phyloP scores from a whole-genome alignment of 1,140 invertebrate genomes.

The Drosophila kurseongensis region DNA sequence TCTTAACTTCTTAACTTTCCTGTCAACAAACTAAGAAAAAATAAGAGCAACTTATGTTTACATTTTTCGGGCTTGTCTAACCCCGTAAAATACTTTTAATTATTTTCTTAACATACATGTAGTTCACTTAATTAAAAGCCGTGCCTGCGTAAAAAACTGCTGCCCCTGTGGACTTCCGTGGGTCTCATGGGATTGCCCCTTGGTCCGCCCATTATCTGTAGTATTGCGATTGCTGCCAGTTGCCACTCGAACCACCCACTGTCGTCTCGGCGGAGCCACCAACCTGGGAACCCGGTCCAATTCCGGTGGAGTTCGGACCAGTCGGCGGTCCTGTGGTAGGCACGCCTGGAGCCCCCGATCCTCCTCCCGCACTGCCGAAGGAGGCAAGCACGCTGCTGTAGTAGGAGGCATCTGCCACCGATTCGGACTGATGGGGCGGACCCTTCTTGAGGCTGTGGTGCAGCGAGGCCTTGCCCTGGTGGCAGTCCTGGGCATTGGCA shows the following conservation, averaged over 20 bases:
- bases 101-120: conserved; percentile 43
- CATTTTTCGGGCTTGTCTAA: background rate
- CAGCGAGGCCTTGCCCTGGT: conserved; percentile 77
- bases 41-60: no score
- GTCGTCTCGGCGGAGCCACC: conserved; percentile 33
- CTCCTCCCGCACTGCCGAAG: conserved; percentile 51
- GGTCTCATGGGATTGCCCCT: background rate
- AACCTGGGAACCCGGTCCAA: conserved; percentile 7
- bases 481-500: conserved; percentile 80
- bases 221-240: conserved; percentile 66
- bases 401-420: conserved; percentile 79
- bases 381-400: conserved; percentile 80
- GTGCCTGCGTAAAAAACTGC: conserved; percentile 35
- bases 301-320: conserved; percentile 1
- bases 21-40: no score
- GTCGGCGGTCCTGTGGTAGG: background rate
- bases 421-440: conserved; percentile 67
- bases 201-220: conserved; percentile 46
- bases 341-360: conserved; percentile 6
- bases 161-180: background rate
- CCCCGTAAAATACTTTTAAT: conserved; percentile 20
- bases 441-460: conserved; percentile 78
- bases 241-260: conserved; percentile 32
- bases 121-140: conserved; percentile 37
- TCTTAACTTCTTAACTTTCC: no score